A percentile compares a stretch with the other conserved stretches of the same genome.
Conservation (phyloP, 37 sponge, comb jelly and placozoan genomes). For the Aphrocallistes beatrix region DNA sequence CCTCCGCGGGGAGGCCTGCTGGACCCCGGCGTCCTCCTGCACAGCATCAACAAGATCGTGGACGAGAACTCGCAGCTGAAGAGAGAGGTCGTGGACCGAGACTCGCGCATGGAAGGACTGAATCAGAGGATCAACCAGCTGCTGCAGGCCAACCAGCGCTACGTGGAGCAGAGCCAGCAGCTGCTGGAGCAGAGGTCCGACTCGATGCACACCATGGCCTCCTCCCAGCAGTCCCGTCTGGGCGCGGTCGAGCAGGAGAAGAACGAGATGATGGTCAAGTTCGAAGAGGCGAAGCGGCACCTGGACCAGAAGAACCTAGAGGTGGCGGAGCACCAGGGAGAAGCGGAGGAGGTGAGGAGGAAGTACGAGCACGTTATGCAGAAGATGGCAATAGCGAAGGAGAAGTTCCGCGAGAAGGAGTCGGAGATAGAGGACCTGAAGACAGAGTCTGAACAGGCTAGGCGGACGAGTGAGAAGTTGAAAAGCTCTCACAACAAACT, state of each 20-base stretch:
- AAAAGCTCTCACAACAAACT: neutral
- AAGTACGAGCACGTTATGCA: conserved; percentile 26
- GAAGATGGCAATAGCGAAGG: neutral
- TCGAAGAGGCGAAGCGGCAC: neutral
- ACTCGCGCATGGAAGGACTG: conserved; percentile 73
- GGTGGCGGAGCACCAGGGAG: conserved; percentile 19
- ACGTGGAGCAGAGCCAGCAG: conserved; percentile 82
- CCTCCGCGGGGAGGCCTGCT: conserved; percentile 12
- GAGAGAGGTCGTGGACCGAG: conserved; percentile 86
- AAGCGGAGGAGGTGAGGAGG: conserved; percentile 37
- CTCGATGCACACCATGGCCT: conserved; percentile 77
- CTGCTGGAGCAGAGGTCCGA: conserved; percentile 85
- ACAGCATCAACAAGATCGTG: conserved; percentile 78
- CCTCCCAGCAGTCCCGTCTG: conserved; percentile 65
- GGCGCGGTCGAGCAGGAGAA: conserved; percentile 79
- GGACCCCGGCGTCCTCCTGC: conserved; percentile 78
- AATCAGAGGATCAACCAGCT: conserved; percentile 82
- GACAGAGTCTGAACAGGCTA: neutral
- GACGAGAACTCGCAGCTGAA: conserved; percentile 77
- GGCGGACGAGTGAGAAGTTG: neutral
- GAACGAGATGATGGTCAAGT: conserved; percentile 13
- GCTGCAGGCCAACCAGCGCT: conserved; percentile 80
- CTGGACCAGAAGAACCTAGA: conserved; percentile 18
- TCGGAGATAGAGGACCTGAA: neutral
- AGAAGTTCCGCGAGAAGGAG: conserved; percentile 1